A percentile compares a stretch with the other conserved stretches of the same genome.
Evolutionary conservation across 2,113 vertebrate species (phyloP).

Genomic region (Mystacornis crossleyi): DNA sequence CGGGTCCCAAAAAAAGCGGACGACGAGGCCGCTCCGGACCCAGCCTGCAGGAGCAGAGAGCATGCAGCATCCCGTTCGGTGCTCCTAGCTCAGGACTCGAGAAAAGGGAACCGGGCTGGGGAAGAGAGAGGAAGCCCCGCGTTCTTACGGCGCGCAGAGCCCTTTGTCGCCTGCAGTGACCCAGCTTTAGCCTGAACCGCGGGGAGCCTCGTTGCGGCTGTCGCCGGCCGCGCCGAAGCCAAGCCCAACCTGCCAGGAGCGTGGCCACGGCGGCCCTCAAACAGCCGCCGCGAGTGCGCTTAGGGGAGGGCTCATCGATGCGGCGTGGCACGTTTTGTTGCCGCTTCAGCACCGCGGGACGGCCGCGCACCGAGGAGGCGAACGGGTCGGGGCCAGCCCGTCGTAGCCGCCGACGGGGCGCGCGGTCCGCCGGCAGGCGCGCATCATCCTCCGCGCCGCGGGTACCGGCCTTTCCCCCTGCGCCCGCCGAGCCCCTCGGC

Average conservation of each 20-base stretch:
- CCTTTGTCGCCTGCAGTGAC: neutral
- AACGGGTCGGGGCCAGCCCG: neutral
- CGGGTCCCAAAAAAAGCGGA: neutral
- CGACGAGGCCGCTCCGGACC: neutral
- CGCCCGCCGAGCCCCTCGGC: neutral
- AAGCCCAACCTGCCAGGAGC: neutral
- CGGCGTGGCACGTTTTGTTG: neutral
- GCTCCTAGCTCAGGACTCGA: neutral
- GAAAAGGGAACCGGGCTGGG: neutral
- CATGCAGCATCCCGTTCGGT: neutral
- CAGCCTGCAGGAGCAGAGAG: neutral
- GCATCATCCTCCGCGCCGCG: fast-evolving
- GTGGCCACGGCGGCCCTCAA: neutral
- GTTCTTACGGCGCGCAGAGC: neutral
- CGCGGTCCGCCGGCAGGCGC: fast-evolving
- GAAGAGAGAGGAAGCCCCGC: neutral
- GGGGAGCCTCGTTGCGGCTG: neutral
- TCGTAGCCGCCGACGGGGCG: neutral
- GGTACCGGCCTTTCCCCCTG: neutral
- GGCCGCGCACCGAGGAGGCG: neutral
- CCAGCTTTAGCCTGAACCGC: neutral
- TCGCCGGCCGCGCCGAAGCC: neutral
- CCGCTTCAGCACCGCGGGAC: neutral
- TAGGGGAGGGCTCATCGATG: neutral
- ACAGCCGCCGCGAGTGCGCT: neutral